These are phyloP conservation scores for Anoura caudifer DNA, from an alignment of 2,113 vertebrate species.

Conservation along the genomic window DNA sequence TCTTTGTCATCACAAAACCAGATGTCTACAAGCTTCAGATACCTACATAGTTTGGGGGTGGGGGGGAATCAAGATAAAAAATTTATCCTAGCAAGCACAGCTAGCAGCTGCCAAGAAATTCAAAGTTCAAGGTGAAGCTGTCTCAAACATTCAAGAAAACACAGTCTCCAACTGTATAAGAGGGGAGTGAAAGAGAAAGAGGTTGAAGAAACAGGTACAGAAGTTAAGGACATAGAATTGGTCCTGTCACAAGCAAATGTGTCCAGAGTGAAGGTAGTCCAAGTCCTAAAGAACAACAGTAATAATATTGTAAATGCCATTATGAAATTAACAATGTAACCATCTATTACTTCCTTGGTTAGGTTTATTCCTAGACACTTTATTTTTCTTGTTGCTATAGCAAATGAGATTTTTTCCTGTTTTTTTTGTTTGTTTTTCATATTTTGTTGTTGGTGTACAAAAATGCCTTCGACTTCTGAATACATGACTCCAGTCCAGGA, in stretches of 20 bases:
- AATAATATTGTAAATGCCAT: conserved; percentile 99
- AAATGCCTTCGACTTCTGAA: too few species aligned
- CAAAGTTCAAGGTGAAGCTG: conserved; percentile 96
- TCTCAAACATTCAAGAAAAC: conserved; percentile 98
- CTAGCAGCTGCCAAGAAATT: conserved; percentile 93
- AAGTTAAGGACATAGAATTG: conserved; percentile 98
- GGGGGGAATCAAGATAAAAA: conserved; percentile 96
- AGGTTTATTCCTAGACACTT: too few species aligned
- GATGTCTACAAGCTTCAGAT: conserved; percentile 99
- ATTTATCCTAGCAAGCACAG: conserved; percentile 85
- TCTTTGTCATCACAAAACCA: conserved; percentile 99
- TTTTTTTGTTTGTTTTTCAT: too few species aligned
- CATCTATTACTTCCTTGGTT: conserved; percentile 37
- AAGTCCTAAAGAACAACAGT: conserved; percentile 98
- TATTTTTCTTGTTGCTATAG: too few species aligned
- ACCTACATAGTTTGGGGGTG: conserved; percentile 93
- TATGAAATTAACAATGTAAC: conserved; percentile 98
- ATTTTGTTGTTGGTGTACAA: too few species aligned
- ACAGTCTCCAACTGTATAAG: conserved; percentile 96
- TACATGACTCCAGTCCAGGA: too few species aligned
- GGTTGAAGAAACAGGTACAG: conserved; percentile 97
- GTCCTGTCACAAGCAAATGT: conserved; percentile 99
- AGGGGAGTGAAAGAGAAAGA: conserved; percentile 98
- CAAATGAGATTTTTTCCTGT: too few species aligned
- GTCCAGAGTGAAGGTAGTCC: conserved; percentile 96